Conservation (phyloP, 2,888 invertebrate genomes). For the Tinea semifulvella region DNA sequence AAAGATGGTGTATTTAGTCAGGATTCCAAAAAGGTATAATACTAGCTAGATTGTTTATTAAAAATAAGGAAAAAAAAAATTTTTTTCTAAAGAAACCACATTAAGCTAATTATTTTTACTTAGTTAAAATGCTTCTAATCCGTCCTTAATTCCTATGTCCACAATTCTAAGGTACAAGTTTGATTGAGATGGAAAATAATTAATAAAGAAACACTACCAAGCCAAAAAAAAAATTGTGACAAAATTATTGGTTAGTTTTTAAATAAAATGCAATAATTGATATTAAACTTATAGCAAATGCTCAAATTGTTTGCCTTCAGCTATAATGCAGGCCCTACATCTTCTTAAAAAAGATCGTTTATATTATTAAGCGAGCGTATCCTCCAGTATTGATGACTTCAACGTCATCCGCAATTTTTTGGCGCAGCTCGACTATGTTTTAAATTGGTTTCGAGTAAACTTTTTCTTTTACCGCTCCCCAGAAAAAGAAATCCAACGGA, state of each 20-base stretch:
- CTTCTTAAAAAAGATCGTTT: slow-evolving; percentile 7
- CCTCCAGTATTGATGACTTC: slow-evolving; percentile 1
- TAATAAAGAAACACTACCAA: neutral
- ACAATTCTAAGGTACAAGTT: no score
- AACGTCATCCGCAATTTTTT: no score
- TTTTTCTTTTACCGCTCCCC: slow-evolving; percentile 18
- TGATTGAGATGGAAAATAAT: neutral
- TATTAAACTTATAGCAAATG: slow-evolving; percentile 2
- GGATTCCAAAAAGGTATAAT: no score
- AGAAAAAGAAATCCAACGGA: slow-evolving; percentile 19
- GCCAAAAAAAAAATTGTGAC: neutral
- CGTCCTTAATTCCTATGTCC: no score
- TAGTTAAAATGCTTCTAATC: no score
- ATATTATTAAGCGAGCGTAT: slow-evolving; percentile 2
- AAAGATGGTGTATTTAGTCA: neutral
- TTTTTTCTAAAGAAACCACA: neutral
- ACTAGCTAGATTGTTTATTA: neutral
- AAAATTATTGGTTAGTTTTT: neutral
- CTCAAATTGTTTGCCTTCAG: slow-evolving; percentile 8
- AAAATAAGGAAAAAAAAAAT: neutral
- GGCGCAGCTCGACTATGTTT: slow-evolving; percentile 6
- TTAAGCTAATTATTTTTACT: neutral
- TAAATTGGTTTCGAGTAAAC: slow-evolving; percentile 14
- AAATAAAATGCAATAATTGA: slow-evolving; percentile 1
- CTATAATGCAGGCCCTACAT: neutral